Percentiles rank a stretch among this genome's conserved stretches.
Conservation (phyloP, 1,140 invertebrate genomes). For the Eriocheir sinensis region DNA sequence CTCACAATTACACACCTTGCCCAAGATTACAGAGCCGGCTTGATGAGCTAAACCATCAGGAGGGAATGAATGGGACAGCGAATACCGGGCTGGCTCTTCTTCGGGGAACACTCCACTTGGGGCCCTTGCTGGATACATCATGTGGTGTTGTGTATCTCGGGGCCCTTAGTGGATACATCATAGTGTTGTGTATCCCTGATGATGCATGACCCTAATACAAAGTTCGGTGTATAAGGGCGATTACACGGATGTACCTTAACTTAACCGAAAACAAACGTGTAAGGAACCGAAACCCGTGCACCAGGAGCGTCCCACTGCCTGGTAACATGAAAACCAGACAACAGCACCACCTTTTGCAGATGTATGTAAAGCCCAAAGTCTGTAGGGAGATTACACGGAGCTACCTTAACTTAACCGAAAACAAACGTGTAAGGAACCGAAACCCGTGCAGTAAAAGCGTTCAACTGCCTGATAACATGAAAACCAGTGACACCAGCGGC, state of each 20-base stretch:
- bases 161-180: not conserved
- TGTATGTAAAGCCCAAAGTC: no score
- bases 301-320: not conserved
- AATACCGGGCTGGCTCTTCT: no score
- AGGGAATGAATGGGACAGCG: not conserved
- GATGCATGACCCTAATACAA: not conserved
- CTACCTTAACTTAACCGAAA: not conserved
- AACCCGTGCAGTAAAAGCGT: not conserved
- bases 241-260: not conserved
- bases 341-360: no score
- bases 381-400: not conserved
- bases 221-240: not conserved
- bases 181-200: no score
- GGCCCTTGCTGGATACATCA: not conserved
- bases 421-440: not conserved
- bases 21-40: not conserved
- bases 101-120: not conserved
- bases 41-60: not conserved
- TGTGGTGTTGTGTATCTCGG: no score
- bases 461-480: not conserved
- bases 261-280: not conserved
- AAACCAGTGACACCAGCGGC: no score
- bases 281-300: not conserved
- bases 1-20: slow-evolving; percentile 13
- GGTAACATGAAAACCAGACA: not conserved